Evolutionary conservation across 1,140 invertebrate species (phyloP).

Genomic region (Thaumatotibia leucotreta): DNA sequence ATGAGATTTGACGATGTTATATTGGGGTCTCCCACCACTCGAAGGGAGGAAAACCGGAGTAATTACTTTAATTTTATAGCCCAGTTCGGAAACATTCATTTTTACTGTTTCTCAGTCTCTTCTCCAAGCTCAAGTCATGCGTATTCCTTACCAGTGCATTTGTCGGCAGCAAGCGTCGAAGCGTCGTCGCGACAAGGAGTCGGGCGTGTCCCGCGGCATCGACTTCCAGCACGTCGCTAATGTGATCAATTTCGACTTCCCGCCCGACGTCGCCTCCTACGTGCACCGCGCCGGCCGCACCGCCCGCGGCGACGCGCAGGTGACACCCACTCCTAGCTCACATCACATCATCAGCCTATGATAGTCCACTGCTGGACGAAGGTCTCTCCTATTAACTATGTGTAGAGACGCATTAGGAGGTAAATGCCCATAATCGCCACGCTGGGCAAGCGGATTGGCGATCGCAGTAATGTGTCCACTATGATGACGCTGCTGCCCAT

Average conservation of each 20-base stretch:
- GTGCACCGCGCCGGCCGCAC: conserved; percentile 97
- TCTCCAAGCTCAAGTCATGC: no score
- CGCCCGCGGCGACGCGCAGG: conserved; percentile 93
- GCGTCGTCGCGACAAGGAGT: conserved; percentile 92
- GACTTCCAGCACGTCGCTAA: conserved; percentile 99
- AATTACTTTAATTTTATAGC: no score
- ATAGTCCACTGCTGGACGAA: no score
- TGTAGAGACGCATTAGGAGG: no score
- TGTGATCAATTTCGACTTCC: conserved; percentile 99
- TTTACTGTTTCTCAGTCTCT: no score
- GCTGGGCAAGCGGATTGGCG: no score
- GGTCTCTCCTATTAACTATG: no score
- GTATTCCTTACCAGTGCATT: no score
- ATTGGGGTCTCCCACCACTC: conserved; percentile 54
- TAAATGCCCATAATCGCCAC: no score
- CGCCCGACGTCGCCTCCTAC: conserved; percentile 90
- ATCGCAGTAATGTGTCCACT: no score
- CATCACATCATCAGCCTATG: neutral
- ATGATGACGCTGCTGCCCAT: no score
- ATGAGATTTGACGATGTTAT: conserved; percentile 89
- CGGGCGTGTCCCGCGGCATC: conserved; percentile 95
- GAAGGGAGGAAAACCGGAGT: conserved; percentile 35
- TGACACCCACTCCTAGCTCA: conserved; percentile 27
- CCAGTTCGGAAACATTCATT: no score
- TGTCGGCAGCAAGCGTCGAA: conserved; percentile 76